phyloP scores from a whole-genome alignment of 2,888 invertebrate species.

The Dione vanillae region DNA sequence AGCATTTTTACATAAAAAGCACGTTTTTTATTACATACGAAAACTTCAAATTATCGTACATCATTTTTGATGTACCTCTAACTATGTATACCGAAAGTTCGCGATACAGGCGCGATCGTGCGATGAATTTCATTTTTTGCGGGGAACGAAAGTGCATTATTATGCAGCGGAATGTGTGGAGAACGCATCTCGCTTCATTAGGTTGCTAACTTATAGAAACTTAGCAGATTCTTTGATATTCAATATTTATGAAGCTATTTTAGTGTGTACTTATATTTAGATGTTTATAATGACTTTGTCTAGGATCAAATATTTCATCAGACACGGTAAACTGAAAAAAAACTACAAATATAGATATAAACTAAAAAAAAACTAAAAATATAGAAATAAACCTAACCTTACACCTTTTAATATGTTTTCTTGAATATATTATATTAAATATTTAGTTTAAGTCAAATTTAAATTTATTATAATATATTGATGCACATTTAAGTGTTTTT shows the following conservation, averaged over 20 bases:
- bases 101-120: conserved; percentile 42
- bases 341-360: too few species aligned
- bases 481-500: neutral
- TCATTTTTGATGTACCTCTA: conserved; percentile 25
- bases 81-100: conserved; percentile 36
- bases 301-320: neutral
- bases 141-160: conserved; percentile 54
- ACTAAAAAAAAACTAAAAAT: too few species aligned
- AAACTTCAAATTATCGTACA: conserved; percentile 26
- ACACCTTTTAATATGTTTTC: too few species aligned
- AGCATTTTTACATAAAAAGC: conserved; percentile 9
- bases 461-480: too few species aligned
- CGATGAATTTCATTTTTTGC: conserved; percentile 51
- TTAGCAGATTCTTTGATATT: conserved; percentile 24
- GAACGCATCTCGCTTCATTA: conserved; percentile 53
- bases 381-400: too few species aligned
- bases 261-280: neutral
- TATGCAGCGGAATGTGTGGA: conserved; percentile 54
- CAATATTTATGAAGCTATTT: conserved; percentile 2
- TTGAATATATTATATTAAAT: too few species aligned
- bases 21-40: conserved; percentile 9
- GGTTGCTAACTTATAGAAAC: conserved; percentile 42
- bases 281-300: neutral
- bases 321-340: too few species aligned
- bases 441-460: too few species aligned